Evolutionary conservation across 1,140 invertebrate species (phyloP).

Genomic region (Lordiphosa mommai): DNA sequence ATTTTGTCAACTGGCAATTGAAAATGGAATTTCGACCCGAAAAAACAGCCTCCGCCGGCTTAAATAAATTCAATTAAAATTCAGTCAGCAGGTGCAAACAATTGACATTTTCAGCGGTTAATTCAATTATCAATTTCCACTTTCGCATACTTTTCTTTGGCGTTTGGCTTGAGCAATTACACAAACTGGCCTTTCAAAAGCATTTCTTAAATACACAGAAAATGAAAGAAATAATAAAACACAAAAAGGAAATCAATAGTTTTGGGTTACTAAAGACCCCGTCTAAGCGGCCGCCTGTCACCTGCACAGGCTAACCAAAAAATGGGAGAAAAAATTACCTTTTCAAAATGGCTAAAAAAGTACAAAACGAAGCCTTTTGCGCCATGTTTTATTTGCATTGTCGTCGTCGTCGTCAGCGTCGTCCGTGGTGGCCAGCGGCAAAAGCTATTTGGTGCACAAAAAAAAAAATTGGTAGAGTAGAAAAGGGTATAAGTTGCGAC

Average conservation of each 20-base stretch:
- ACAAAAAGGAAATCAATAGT: slow-evolving; percentile 22
- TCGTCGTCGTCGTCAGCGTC: slow-evolving; percentile 32
- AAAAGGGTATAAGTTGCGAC: background rate
- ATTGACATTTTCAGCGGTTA: slow-evolving; percentile 41
- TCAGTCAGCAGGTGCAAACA: slow-evolving; percentile 50
- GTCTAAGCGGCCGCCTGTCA: slow-evolving; percentile 23
- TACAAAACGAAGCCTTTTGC: slow-evolving; percentile 15
- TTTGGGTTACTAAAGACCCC: slow-evolving; percentile 3
- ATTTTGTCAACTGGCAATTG: too few relatives aligned
- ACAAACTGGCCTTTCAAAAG: slow-evolving; percentile 3
- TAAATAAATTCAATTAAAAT: slow-evolving; percentile 67
- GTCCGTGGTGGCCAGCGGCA: slow-evolving; percentile 11
- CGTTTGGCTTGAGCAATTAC: slow-evolving; percentile 28
- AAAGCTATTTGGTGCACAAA: slow-evolving; percentile 17
- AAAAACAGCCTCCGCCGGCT: slow-evolving; percentile 29
- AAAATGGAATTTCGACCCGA: too few relatives aligned
- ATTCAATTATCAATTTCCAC: slow-evolving; percentile 64
- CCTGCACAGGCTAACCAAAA: slow-evolving; percentile 3
- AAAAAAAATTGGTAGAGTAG: background rate
- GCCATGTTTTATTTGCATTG: slow-evolving; percentile 67
- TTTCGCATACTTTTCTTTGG: slow-evolving; percentile 21
- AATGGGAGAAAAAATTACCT: slow-evolving; percentile 48
- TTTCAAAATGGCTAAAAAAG: slow-evolving; percentile 39
- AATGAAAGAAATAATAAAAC: slow-evolving; percentile 7
- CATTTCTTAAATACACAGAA: slow-evolving; percentile 22